Percentiles rank a stretch among this genome's conserved stretches.
phyloP scores from a whole-genome alignment of 2,888 invertebrate species.

The Cacoxenus indagator region DNA sequence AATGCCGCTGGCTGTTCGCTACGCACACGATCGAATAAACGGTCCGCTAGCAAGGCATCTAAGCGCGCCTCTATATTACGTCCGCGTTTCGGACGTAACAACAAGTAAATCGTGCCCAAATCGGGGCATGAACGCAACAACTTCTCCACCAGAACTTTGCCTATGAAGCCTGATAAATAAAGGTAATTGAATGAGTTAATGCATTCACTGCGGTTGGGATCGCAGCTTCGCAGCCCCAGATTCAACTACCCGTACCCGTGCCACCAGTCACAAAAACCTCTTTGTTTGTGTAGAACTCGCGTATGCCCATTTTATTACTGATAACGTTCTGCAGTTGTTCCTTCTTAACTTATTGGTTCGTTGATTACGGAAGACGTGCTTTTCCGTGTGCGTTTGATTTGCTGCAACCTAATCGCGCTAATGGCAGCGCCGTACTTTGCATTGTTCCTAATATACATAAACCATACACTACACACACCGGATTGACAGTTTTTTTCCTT shows the following conservation, averaged over 20 bases:
- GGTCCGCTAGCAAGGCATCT: constrained; percentile 73
- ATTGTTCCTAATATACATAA: background rate
- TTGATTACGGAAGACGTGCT: background rate
- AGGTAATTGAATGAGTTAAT: background rate
- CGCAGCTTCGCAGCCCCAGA: too few species aligned
- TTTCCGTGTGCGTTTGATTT: background rate
- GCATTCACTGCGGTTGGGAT: background rate
- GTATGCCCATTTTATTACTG: constrained; percentile 68
- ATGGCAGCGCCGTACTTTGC: background rate
- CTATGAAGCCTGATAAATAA: constrained; percentile 81
- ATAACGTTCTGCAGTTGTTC: too few species aligned
- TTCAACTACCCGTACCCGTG: constrained; percentile 72
- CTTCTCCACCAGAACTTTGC: constrained; percentile 91
- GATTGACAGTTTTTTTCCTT: too few species aligned
- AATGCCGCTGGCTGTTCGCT: constrained; percentile 73
- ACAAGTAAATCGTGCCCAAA: constrained; percentile 80
- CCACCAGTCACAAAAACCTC: constrained; percentile 87
- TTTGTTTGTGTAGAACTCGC: constrained; percentile 78
- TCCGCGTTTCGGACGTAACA: constrained; percentile 82
- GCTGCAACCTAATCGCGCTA: background rate
- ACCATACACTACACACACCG: too few species aligned
- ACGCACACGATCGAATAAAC: constrained; percentile 70
- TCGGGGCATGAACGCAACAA: constrained; percentile 85
- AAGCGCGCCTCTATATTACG: constrained; percentile 77
- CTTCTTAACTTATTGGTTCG: background rate